Evolutionary conservation across 2,113 vertebrate species (phyloP), one percentile per base, ranked within the genome.

Genomic region (Acrocephalus kingi): DNA sequence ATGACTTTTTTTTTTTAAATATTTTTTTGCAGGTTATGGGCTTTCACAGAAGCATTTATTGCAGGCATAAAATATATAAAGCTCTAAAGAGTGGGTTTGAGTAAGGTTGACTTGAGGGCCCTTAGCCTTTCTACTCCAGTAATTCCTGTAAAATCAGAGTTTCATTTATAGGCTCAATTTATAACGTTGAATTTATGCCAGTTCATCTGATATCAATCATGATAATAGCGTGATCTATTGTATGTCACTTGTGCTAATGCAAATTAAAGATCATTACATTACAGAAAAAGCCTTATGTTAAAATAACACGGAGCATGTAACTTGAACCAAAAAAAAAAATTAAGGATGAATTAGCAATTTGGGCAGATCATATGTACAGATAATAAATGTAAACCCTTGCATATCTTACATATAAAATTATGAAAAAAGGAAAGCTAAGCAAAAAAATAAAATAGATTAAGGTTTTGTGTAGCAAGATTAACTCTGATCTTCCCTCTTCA

Each of bases 161-260:
- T 98, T 98, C 98, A 98, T 98, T 98, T 97, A 98, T 97, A 98
- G 97, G 96, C 97, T 97, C 97, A 98, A 98, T 98, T 98, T 98
- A 98, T 98, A 98, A 98, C 82, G 98, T 97, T 98, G 98, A 98
- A 98, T 98, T 98, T 98, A 98, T 98, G 98, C 98, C 98, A 98
- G 98, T 98, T 98, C 98, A 97, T 97, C 94, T 96, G 97, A 98
- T 98, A 98, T 98, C 98, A 98, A 98, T 98, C 98, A 98, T 96
- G 95, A 94, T 98, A 98, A 98, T 98, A 98, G 98, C 97, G 97
- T 98, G 98, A 98, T 98, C 98, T 98, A 98, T 98, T 98, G 98
- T 98, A 97, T 97, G 98, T 98, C 98, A 98, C 97, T 98, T 97
- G 97, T 97, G 95, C 94, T 97, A 98, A 98, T 98, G 97, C 98